Conservation (phyloP, 2,888 invertebrate species). For the Lasiommata megera region DNA sequence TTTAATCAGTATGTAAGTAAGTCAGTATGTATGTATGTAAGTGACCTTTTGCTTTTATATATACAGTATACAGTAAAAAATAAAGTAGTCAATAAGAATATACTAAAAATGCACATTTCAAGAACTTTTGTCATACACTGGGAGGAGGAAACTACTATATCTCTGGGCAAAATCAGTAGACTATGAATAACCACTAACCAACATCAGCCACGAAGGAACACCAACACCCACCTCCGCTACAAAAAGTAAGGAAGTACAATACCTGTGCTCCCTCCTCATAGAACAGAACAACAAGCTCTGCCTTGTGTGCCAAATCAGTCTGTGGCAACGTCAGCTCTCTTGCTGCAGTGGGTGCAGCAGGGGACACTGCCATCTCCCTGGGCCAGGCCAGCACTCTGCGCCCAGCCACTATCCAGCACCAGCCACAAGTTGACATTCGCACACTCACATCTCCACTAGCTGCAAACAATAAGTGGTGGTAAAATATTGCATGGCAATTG, state of each 20-base stretch:
- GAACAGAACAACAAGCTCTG: conserved; percentile 90
- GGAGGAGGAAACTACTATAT: too few relatives aligned
- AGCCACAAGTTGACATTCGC: conserved; percentile 84
- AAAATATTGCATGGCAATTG: neutral
- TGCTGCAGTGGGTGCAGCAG: conserved; percentile 80
- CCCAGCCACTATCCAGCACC: conserved; percentile 93
- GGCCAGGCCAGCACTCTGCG: conserved; percentile 94
- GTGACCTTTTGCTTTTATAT: too few relatives aligned
- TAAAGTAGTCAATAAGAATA: too few relatives aligned
- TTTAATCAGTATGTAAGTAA: too few relatives aligned
- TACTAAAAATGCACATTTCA: too few relatives aligned
- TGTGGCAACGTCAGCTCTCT: conserved; percentile 94
- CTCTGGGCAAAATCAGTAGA: too few relatives aligned
- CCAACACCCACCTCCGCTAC: too few relatives aligned
- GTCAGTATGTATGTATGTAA: too few relatives aligned
- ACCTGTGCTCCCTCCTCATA: conserved; percentile 69
- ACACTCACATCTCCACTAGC: conserved; percentile 83
- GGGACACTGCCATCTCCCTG: conserved; percentile 68
- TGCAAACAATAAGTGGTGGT: conserved; percentile 35
- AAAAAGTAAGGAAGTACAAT: neutral
- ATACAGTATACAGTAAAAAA: too few relatives aligned
- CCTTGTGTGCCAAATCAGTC: conserved; percentile 94
- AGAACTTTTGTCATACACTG: too few relatives aligned
- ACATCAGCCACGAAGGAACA: too few relatives aligned
- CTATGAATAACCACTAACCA: too few relatives aligned